Evolutionary conservation across 1,140 invertebrate species (phyloP).

Genomic region (Yoshiicerus persimilis): DNA sequence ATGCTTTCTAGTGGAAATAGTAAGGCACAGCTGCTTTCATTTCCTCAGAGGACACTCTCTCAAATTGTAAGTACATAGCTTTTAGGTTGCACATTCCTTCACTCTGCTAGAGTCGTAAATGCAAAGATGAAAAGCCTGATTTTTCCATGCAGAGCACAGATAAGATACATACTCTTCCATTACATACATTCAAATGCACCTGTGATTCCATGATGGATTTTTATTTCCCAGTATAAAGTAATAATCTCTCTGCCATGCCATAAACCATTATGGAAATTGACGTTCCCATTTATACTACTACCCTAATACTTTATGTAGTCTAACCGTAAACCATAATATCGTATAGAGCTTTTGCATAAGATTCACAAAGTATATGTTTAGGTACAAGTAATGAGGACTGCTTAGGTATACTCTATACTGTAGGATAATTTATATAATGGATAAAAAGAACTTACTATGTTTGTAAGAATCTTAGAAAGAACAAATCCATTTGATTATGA

Average conservation of each 20-base stretch:
- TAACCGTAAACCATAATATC: no score
- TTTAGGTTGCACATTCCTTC: neutral
- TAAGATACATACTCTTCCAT: neutral
- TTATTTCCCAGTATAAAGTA: neutral
- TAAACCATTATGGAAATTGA: neutral
- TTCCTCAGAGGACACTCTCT: neutral
- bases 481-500: neutral
- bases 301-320: no score
- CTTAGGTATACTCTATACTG: no score
- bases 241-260: neutral
- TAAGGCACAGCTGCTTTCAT: neutral
- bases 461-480: no score
- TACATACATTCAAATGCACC: neutral
- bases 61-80: neutral
- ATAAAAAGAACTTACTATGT: neutral
- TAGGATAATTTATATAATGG: neutral
- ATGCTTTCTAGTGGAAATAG: neutral
- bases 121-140: neutral
- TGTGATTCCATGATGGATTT: neutral
- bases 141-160: no score
- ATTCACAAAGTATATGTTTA: no score
- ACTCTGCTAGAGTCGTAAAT: neutral
- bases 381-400: no score
- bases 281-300: no score
- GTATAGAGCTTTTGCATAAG: no score